Conservation (phyloP, 2,113 vertebrate species). For the Phoenicopterus ruber region DNA sequence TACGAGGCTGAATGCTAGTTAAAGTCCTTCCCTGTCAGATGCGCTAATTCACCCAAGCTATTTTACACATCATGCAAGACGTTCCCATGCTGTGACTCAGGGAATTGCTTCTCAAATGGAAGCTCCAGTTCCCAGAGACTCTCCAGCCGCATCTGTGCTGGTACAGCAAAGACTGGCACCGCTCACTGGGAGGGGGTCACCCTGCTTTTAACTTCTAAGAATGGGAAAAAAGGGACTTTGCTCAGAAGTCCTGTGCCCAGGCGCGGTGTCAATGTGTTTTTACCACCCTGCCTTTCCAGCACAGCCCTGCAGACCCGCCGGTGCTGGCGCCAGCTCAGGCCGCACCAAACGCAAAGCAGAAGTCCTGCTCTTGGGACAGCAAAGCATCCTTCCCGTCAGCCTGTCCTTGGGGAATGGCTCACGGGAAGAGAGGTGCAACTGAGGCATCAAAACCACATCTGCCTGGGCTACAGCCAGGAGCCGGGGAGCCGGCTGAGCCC, state of each 20-base stretch:
- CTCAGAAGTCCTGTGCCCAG: neutral
- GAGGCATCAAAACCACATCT: neutral
- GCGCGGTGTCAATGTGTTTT: accelerated
- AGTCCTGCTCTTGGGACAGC: neutral
- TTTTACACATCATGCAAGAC: neutral
- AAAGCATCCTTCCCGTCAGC: neutral
- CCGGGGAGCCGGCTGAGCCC: neutral
- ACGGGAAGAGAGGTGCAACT: neutral
- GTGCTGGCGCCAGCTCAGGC: neutral
- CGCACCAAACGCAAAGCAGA: neutral
- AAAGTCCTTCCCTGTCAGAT: constrained; percentile 42
- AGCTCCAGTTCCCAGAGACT: neutral
- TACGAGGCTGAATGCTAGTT: constrained; percentile 53
- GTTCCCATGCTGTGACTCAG: constrained; percentile 7
- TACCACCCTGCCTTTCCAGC: neutral
- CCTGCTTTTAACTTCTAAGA: neutral
- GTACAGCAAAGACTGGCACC: neutral
- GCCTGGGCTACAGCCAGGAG: neutral
- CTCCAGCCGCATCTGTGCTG: neutral
- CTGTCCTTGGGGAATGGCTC: neutral
- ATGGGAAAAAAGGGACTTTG: neutral
- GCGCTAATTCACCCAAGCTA: constrained; percentile 33
- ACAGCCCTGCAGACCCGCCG: neutral
- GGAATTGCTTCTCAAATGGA: neutral
- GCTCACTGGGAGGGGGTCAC: neutral